Conservation (phyloP, 2,888 invertebrate genomes). For the Tricholauxania praeusta region DNA sequence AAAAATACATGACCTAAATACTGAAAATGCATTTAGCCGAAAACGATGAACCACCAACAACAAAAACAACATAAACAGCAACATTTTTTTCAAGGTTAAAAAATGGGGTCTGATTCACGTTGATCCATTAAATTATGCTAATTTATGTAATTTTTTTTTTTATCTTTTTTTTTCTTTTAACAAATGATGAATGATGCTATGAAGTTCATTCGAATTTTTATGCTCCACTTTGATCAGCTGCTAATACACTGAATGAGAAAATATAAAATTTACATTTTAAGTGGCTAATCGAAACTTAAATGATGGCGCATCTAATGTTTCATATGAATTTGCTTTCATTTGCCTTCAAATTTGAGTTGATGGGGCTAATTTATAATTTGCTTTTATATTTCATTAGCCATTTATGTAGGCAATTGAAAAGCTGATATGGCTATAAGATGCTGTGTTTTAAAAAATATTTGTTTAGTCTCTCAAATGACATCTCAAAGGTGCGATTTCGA, state of each 20-base stretch:
- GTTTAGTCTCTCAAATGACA: too few relatives aligned
- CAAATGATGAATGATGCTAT: constrained; percentile 22
- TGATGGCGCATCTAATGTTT: neutral
- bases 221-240: constrained; percentile 21
- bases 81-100: constrained; percentile 29
- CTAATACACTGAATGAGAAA: neutral
- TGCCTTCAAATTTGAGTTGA: neutral
- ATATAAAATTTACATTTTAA: constrained; percentile 8
- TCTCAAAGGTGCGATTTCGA: too few relatives aligned
- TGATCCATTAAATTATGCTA: constrained; percentile 30
- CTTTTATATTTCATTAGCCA: neutral
- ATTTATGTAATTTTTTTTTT: constrained; percentile 28
- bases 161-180: neutral
- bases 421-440: too few relatives aligned
- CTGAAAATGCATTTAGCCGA: constrained; percentile 17
- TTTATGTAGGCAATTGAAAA: neutral
- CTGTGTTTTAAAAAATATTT: too few relatives aligned
- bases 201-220: neutral
- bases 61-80: neutral
- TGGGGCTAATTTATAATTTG: neutral
- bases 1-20: constrained; percentile 30
- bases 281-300: constrained; percentile 6
- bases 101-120: constrained; percentile 13
- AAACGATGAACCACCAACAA: neutral
- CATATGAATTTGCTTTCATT: neutral